phyloP scores from a whole-genome alignment of 2,797 vertebrate genomes.

The Orientallactaga sibirica region DNA sequence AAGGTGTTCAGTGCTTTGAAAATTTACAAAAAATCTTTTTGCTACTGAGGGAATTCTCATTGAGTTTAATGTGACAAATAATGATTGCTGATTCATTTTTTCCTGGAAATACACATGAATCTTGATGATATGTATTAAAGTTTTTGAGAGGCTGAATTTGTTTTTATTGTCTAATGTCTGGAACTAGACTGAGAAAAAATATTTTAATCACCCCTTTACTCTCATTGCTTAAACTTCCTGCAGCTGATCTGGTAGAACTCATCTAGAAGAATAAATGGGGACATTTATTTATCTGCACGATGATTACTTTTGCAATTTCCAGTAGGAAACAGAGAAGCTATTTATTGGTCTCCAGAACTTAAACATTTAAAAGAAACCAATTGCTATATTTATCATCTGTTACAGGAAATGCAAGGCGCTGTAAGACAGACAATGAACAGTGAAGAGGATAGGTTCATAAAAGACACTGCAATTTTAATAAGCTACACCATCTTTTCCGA shows the following conservation, averaged over 20 bases:
- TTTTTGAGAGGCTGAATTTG: background rate
- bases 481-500: slow-evolving; percentile 1
- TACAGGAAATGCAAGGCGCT: slow-evolving; percentile 76
- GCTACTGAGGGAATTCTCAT: background rate
- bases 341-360: slow-evolving; percentile 63
- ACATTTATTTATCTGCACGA: slow-evolving; percentile 49
- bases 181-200: background rate
- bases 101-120: background rate
- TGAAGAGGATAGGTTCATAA: slow-evolving; percentile 63
- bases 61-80: background rate
- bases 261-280: background rate
- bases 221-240: slow-evolving; percentile 6
- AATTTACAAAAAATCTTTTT: background rate
- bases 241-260: background rate
- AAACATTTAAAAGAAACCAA: slow-evolving; percentile 72
- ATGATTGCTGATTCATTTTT: background rate
- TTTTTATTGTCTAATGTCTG: background rate
- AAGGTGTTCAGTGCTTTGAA: background rate
- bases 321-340: slow-evolving; percentile 64
- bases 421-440: slow-evolving; percentile 63
- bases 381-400: slow-evolving; percentile 72
- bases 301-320: slow-evolving; percentile 70
- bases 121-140: background rate
- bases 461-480: slow-evolving; percentile 71
- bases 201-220: background rate